Percentiles rank a stretch among this genome's conserved stretches.
Evolutionary conservation across 1,140 invertebrate species (phyloP).

Genomic region (Drosophila repleta): DNA sequence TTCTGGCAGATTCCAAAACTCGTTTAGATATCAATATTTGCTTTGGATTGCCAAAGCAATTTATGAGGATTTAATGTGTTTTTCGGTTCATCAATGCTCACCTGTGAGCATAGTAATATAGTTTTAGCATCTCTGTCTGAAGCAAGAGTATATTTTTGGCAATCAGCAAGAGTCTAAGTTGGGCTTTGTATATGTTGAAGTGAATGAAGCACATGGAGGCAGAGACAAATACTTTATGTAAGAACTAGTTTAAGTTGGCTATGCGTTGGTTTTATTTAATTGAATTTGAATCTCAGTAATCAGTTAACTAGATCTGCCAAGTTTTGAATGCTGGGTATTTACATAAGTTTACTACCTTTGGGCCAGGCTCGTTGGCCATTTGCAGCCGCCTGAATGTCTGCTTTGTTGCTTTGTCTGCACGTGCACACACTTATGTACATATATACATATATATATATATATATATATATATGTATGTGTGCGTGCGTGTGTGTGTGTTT

Average conservation of each 20-base stretch:
- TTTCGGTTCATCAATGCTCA: too few species aligned
- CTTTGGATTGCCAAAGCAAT: too few species aligned
- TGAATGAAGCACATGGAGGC: not conserved
- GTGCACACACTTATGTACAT: not conserved
- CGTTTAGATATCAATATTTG: too few species aligned
- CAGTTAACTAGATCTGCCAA: slow-evolving; percentile 29
- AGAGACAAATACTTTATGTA: not conserved
- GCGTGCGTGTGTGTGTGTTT: slow-evolving; percentile 42
- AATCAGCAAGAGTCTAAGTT: too few species aligned
- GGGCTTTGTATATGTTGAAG: not conserved
- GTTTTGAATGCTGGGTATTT: slow-evolving; percentile 12
- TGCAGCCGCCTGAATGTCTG: slow-evolving; percentile 16
- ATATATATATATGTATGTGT: too few species aligned
- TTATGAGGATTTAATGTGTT: too few species aligned
- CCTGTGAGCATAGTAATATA: too few species aligned
- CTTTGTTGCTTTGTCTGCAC: slow-evolving; percentile 21
- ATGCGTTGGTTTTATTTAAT: slow-evolving; percentile 21
- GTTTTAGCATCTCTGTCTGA: too few species aligned
- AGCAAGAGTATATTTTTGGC: too few species aligned
- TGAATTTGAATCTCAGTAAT: slow-evolving; percentile 33
- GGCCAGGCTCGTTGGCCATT: slow-evolving; percentile 30
- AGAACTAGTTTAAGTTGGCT: not conserved
- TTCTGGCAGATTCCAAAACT: too few species aligned
- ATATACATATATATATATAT: too few species aligned
- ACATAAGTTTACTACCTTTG: slow-evolving; percentile 20